Percentiles rank a stretch among this genome's conserved stretches.
phyloP scores from a whole-genome alignment of 2,113 vertebrate genomes.

The Oreochromis spilurus region DNA sequence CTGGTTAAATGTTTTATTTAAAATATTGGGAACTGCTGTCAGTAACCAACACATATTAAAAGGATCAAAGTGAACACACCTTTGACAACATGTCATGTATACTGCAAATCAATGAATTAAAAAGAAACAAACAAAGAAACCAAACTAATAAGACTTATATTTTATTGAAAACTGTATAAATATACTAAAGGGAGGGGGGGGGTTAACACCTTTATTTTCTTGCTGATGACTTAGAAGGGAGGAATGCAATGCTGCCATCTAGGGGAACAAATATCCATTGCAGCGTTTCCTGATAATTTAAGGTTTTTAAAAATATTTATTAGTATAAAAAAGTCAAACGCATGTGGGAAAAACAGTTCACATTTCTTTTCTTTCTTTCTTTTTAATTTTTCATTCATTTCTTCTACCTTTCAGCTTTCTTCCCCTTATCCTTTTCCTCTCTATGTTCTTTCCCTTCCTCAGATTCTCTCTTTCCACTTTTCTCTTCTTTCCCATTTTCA shows the following conservation, averaged over 20 bases:
- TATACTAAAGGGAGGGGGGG: neutral
- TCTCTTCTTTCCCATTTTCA: neutral
- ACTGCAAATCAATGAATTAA: neutral
- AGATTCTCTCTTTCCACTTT: neutral
- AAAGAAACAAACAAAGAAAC: neutral
- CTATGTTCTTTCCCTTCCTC: neutral
- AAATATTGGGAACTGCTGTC: neutral
- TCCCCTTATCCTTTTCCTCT: neutral
- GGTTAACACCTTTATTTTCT: neutral
- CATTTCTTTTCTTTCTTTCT: neutral
- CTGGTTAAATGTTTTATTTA: neutral
- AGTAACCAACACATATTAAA: neutral
- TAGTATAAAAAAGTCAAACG: neutral
- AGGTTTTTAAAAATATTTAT: neutral
- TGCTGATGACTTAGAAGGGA: neutral
- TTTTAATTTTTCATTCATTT: neutral
- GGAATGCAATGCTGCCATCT: conserved; percentile 4
- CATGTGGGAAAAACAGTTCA: neutral
- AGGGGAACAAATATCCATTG: neutral
- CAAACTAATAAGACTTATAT: neutral
- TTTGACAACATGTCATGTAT: neutral
- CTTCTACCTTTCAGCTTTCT: neutral
- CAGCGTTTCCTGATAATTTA: neutral
- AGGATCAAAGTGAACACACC: neutral
- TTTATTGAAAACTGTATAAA: neutral